Conservation (phyloP, 2,113 vertebrate genomes). For the Cavia aperea region DNA sequence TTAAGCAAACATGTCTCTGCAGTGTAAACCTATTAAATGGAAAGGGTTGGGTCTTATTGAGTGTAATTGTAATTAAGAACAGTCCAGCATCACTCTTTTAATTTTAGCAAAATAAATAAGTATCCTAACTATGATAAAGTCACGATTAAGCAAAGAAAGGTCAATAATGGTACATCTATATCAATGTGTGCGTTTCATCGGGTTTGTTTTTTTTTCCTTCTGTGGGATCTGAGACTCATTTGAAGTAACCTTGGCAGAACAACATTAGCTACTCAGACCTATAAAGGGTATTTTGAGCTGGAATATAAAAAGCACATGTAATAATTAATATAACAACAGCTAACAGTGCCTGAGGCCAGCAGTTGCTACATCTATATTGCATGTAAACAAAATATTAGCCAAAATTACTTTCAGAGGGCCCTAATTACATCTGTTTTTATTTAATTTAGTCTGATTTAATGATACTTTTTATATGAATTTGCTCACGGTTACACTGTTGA, state of each 20-base stretch:
- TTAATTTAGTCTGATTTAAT: constrained; percentile 75
- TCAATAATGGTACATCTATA: background rate
- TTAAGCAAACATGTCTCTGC: constrained; percentile 51
- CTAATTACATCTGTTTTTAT: constrained; percentile 75
- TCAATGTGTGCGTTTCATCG: constrained; percentile 8
- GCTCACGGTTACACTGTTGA: constrained; percentile 66
- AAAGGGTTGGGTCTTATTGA: constrained; percentile 39
- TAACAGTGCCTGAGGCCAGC: constrained; percentile 67
- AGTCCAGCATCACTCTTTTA: constrained; percentile 3
- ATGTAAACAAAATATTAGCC: constrained; percentile 71
- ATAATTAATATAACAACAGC: constrained; percentile 73
- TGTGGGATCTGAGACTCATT: constrained; percentile 45
- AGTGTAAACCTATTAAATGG: constrained; percentile 16
- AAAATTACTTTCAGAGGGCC: constrained; percentile 71
- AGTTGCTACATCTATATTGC: constrained; percentile 65
- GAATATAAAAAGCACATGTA: constrained; percentile 61
- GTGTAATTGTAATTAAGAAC: constrained; percentile 46
- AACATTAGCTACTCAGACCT: constrained; percentile 54
- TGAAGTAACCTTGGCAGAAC: constrained; percentile 52
- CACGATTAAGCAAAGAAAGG: background rate
- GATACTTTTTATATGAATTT: constrained; percentile 72
- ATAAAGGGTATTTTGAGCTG: constrained; percentile 68
- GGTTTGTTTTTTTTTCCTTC: background rate
- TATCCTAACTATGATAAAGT: constrained; percentile 45
- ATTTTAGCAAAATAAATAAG: constrained; percentile 36